phyloP scores from a whole-genome alignment of 2,113 vertebrate genomes.

The Tetraodon nigroviridis region DNA sequence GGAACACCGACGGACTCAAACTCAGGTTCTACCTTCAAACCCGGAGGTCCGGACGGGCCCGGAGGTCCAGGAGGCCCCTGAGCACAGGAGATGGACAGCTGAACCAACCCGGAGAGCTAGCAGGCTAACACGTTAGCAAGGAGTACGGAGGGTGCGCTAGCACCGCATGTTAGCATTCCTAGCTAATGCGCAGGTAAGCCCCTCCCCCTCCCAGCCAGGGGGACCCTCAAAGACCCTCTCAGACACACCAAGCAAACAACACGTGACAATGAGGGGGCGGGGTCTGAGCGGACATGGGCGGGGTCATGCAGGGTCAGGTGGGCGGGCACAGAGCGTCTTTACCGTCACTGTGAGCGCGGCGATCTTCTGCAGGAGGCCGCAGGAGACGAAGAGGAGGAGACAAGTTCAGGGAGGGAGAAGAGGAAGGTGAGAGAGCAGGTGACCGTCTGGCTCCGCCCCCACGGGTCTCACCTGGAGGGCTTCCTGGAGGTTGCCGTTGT shows the following conservation, averaged over 20 bases:
- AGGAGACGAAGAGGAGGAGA: constrained; percentile 62
- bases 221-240: background rate
- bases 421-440: no score
- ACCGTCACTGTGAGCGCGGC: constrained; percentile 98
- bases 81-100: constrained; percentile 16
- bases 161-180: no score
- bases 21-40: constrained; percentile 81
- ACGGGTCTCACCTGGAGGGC: constrained; percentile 86
- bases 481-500: constrained; percentile 97
- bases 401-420: no score
- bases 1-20: background rate
- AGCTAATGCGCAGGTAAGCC: no score
- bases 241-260: background rate
- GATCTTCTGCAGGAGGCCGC: constrained; percentile 90
- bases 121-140: no score
- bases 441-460: background rate
- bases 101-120: no score
- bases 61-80: constrained; percentile 83
- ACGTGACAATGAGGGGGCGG: no score
- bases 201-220: no score
- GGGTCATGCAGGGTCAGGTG: constrained; percentile 59
- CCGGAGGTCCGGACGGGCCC: constrained; percentile 85
- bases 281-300: background rate
- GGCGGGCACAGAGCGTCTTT: constrained; percentile 71
- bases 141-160: no score